These are phyloP conservation scores for Dolomedes plantarius DNA, from an alignment of 2,888 invertebrate species.

Conservation along the genomic window DNA sequence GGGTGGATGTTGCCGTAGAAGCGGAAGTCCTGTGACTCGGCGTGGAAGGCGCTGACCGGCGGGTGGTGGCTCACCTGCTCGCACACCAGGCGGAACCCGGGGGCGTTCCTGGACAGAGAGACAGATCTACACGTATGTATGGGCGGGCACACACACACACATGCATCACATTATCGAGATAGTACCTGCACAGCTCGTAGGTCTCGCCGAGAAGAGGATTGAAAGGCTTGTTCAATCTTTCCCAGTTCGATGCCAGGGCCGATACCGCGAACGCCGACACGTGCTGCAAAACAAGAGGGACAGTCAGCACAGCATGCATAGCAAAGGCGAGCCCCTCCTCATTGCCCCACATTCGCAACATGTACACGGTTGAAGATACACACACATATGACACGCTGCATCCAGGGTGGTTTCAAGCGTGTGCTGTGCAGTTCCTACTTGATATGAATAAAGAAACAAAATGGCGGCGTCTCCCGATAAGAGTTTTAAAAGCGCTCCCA, in stretches of 20 bases:
- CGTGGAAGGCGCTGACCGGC: conserved; percentile 95
- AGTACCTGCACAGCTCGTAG: conserved; percentile 86
- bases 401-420: too few species aligned
- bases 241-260: conserved; percentile 94
- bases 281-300: conserved; percentile 79
- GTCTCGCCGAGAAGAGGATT: conserved; percentile 97
- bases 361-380: too few species aligned
- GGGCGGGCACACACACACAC: too few species aligned
- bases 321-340: too few species aligned
- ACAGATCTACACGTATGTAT: too few species aligned
- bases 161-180: too few species aligned
- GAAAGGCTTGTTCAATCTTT: conserved; percentile 96
- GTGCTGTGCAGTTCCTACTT: too few species aligned
- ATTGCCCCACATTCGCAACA: too few species aligned
- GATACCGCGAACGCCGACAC: conserved; percentile 94
- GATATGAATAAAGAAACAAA: too few species aligned
- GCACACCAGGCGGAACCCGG: conserved; percentile 63
- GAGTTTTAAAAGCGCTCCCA: too few species aligned
- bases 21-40: conserved; percentile 87
- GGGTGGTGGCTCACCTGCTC: conserved; percentile 95
- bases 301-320: not conserved
- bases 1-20: conserved; percentile 96
- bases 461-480: too few species aligned
- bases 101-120: conserved; percentile 44
- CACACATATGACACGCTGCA: too few species aligned